Base-by-base conservation (phyloP, 2,888 invertebrate species). In the Sceliomorpha sp. region DNA sequence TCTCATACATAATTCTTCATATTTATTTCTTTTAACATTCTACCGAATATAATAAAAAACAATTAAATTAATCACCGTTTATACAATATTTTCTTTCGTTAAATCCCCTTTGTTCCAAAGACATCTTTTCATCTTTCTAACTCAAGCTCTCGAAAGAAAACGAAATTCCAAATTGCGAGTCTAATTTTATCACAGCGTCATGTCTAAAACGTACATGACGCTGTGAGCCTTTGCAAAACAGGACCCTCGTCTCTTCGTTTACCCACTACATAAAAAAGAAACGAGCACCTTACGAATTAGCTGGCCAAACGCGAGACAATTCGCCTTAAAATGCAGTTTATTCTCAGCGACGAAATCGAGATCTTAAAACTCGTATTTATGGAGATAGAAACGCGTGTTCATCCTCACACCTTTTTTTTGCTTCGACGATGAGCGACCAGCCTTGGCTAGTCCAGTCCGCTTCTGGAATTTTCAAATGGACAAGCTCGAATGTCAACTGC, bases 141-240 rank as follows among this genome's bases (percentile, higher is more conserved):
- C n/a, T n/a, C n/a, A n/a, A n/a, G n/a, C n/a, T n/a, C n/a, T n/a
- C n/a, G n/a, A n/a, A n/a, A n/a, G n/a, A n/a, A n/a, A n/a, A n/a
- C n/a, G n/a, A n/a, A n/a, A n/a, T n/a, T n/a, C n/a, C n/a, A n/a
- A n/a, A n/a, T n/a, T n/a, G n/a, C n/a, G n/a, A n/a, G n/a, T n/a
- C n/a, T n/a, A n/a, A n/a, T n/a, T n/a, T n/a, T n/a, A 77, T 77
- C 79, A 75, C 76, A 78, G 82, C 83, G 82, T 85, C 84, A 85
- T 84, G 84, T 85, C 81, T 78, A 59, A 72, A 53, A 53, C 80
- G 82, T 84, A 86, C 81, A 85, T 84, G 84, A 84, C 85, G 85
- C n/a, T n/a, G 86, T 75, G 77, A 75, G 75, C 81, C 84, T 86
- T 86, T 86, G 86, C 85, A 86, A 86, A 79, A 81, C 79, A 83